phyloP scores from a whole-genome alignment of 1,140 invertebrate genomes.

The Drosophila quadrilineata region DNA sequence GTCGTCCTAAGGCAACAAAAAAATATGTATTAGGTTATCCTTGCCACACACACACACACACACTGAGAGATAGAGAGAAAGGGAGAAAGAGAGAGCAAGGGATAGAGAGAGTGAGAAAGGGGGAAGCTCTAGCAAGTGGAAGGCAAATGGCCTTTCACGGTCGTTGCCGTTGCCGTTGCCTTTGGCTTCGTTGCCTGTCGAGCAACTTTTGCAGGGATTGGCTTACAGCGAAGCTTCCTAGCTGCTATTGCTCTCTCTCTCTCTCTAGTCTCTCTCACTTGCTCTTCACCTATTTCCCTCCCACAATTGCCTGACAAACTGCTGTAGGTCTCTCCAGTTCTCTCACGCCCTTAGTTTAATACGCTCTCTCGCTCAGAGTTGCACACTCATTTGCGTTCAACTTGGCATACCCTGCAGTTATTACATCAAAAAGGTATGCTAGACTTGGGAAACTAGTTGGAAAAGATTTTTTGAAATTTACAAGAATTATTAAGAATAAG shows the following conservation, averaged over 20 bases:
- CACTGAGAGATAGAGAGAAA: slow-evolving; percentile 14
- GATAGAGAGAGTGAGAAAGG: slow-evolving; percentile 11
- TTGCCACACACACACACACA: slow-evolving; percentile 36
- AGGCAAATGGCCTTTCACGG: slow-evolving; percentile 78
- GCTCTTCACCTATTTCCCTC: not conserved
- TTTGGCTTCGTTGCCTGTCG: too few species aligned
- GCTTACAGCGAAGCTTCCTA: slow-evolving; percentile 43
- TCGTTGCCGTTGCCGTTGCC: slow-evolving; percentile 58
- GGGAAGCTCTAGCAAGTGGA: slow-evolving; percentile 10
- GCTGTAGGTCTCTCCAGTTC: not conserved
- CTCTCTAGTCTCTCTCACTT: slow-evolving; percentile 10
- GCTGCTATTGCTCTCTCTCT: not conserved
- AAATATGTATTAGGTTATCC: slow-evolving; percentile 74
- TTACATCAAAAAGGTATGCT: slow-evolving; percentile 5
- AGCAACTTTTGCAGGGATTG: slow-evolving; percentile 52
- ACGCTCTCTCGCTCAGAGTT: slow-evolving; percentile 7
- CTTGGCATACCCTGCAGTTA: slow-evolving; percentile 40
- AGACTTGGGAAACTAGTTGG: not conserved
- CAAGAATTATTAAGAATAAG: not conserved
- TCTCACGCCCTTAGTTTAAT: not conserved
- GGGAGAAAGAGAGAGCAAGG: too few species aligned
- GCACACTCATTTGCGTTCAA: slow-evolving; percentile 64
- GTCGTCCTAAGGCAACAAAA: slow-evolving; percentile 74
- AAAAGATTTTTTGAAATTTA: not conserved
- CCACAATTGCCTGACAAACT: not conserved